Percentiles rank a stretch among this genome's conserved stretches.
Conservation (phyloP, 2,113 vertebrate species). For the Catharus bicknelli region DNA sequence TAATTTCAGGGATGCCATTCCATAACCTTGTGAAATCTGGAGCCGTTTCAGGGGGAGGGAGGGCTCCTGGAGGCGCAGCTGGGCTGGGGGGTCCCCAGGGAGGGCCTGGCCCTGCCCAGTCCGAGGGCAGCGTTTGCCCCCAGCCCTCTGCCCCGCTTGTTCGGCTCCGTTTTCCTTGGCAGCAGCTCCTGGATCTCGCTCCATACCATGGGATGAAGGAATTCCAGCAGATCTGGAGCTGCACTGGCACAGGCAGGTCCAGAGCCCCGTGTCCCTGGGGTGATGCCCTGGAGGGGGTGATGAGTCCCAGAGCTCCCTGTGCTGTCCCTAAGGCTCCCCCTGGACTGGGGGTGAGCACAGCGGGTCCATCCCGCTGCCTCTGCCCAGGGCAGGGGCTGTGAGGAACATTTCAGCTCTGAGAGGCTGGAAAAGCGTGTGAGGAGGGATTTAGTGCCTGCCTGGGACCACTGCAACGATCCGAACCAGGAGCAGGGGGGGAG, state of each 20-base stretch:
- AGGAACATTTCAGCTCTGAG: not conserved
- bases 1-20: conserved; percentile 69
- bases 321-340: not conserved
- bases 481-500: not conserved
- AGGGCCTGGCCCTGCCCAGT: not conserved
- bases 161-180: not conserved
- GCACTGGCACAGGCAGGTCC: not conserved
- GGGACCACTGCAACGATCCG: not conserved
- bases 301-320: accelerated
- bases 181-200: not conserved
- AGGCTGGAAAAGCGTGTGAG: not conserved
- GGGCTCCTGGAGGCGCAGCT: not conserved
- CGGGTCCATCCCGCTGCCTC: accelerated
- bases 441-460: conserved; percentile 22
- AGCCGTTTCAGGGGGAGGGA: not conserved
- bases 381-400: not conserved
- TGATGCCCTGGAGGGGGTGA: accelerated
- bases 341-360: accelerated
- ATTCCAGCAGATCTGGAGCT: not conserved
- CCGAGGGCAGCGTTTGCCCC: not conserved
- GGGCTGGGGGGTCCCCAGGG: not conserved
- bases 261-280: accelerated
- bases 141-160: not conserved
- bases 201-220: accelerated
- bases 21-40: conserved; percentile 65